Base-by-base conservation (phyloP, 2,113 vertebrate genomes). In the Athene cunicularia region DNA sequence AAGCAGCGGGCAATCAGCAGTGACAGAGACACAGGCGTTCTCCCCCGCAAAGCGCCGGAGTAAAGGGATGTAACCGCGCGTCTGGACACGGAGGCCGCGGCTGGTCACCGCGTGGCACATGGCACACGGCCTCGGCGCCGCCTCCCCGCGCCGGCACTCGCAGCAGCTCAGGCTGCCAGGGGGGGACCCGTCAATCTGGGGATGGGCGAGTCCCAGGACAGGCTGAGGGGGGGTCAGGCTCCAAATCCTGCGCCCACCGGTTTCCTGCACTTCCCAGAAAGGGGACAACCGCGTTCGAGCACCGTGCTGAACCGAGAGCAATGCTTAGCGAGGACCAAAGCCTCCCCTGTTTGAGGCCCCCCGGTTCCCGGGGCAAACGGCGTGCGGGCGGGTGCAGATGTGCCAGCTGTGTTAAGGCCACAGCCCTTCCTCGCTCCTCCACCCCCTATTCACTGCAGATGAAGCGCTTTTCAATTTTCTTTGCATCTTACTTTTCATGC, bases 1-100 rank as follows among this genome's bases (percentile, higher is more conserved):
- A 14, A 86, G 95, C 4, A 5, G 89, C 92, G 95, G 73, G 96
- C 94, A 26, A 94, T 86, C 80, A 23, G 91, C 90, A 39, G 86
- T 84, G 97, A 97, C 97, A 96, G 62, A 85, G 92, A 33, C 49
- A 8, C n/a, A 45, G 90, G 23, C 52, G 23, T 9, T 41, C 83
- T 52, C 86, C 55, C 89, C 90, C 45, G 12, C 60, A 74, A 63
- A 74, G 81, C 90, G 45, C 12, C 35, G 3, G 82, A 14, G 95
- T 12, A 6, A 39, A 14, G 91, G 87, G 90, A 33, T 59, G 86
- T 56, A 21, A 91, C 49, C 68, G 67, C 3, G 16, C 17, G 23
- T 8, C 28, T 5, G 75, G 76, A 21, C 84, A 24, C 20, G 0
- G 45, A 15, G 7, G 8, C 64, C 80, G 43, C 3, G 26, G 80